Evolutionary conservation across 37 sponge, comb jelly and placozoan species (phyloP), one percentile per base, ranked within the genome.

Genomic region (Beroe ovata): DNA sequence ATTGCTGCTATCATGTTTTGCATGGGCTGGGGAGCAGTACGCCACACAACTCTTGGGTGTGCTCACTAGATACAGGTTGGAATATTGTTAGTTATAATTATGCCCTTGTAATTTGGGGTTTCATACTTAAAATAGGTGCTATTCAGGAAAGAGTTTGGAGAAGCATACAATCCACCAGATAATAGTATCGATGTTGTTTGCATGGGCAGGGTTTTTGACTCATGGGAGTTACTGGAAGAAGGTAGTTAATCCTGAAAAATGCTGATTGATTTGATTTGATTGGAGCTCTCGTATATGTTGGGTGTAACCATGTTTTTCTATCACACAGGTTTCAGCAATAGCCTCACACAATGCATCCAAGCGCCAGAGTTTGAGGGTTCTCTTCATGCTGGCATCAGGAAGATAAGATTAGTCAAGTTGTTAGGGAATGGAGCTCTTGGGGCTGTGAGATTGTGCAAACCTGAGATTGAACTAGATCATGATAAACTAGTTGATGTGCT

Each of bases 181-280:
- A 11, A 40, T 23, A 19, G 21, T 40, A 20, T 77, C 8, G 84
- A 77, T 40, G 54, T 42, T 30, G 84, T 77, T 1, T 77, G 84
- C 33, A 41, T 77, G 54, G 84, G 84, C 1, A 40, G 54, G 25
- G 84, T 77, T 1, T 77, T 77, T 54, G 84, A 77, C 19, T 77
- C 84, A n/a, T 77, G 84, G 84, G 84, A 77, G 1, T 26, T 77
- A 19, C 1, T 77, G 35, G 69, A 66, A 16, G 16, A 33, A 66
- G 69, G 69, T 66, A 6, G 3, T 3, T 61, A 61, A 62, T 62
- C 8, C 20, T 62, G 29, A 62, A 16, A 62, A 21, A 16, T 28
- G 29, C 63, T 62, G 63, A 62, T 62, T 62, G 63, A 28, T 25
- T 62, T 62, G 20, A 62, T 62, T 25, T 62, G 20, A 28, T 20